phyloP scores from a whole-genome alignment of 2,797 vertebrate species.

The Cossypha heuglini region DNA sequence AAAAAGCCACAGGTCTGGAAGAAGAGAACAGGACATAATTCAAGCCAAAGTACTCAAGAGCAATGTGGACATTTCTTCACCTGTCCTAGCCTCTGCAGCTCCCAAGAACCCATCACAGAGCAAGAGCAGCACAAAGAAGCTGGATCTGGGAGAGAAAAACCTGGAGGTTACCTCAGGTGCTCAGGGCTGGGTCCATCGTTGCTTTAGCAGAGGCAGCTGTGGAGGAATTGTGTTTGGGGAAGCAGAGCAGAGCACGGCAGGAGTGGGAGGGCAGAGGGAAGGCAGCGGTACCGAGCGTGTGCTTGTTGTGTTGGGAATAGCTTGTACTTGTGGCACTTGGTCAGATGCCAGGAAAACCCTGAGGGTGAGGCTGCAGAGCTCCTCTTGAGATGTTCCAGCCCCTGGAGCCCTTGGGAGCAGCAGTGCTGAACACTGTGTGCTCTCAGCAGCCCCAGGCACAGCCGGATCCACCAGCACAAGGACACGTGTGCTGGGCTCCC shows the following conservation, averaged over 20 bases:
- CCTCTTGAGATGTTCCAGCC: background rate
- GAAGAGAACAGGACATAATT: background rate
- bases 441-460: background rate
- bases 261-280: background rate
- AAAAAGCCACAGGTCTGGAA: background rate
- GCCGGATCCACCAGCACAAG: background rate
- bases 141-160: background rate
- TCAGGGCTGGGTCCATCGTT: accelerated
- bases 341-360: background rate
- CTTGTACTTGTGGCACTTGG: background rate
- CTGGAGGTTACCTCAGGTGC: background rate
- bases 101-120: background rate
- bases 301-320: background rate
- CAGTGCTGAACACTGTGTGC: background rate
- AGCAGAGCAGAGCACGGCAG: background rate
- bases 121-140: background rate
- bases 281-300: accelerated
- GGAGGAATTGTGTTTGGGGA: background rate
- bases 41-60: background rate
- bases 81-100: background rate
- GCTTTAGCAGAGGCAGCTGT: background rate
- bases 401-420: background rate
- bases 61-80: background rate
- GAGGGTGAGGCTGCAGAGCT: background rate
- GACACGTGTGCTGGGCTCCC: background rate